Base-by-base conservation (phyloP, 1,140 invertebrate species). In the Physella acuta region DNA sequence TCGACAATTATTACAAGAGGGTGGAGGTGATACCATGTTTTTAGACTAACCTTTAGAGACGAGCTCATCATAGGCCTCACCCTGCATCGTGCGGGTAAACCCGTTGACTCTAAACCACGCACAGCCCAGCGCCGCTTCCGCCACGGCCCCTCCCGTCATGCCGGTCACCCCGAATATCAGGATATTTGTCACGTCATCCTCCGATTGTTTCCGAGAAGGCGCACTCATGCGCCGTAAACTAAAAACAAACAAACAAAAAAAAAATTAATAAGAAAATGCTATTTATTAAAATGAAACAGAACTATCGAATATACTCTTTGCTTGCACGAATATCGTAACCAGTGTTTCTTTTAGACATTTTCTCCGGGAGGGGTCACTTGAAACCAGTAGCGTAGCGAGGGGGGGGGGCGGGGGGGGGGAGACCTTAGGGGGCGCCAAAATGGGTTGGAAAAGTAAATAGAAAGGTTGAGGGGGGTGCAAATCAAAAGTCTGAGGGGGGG, bases 101-200 rank as follows among this genome's bases (percentile, higher is more conserved):
- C 59, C 59, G 20, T 24, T 61, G 59, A 61, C 59, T 11, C 37
- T 36, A 34, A 61, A 61, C 59, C 59, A 61, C 1, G 59, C 59
- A 61, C 59, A 61, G 26, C 59, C 59, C 24, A 61, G 5, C 1
- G 59, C 24, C n/a, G 59, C 59, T 4, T 61, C 59, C 4, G 37
- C 5, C 3, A 61, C 59, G 39, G 59, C 34, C 1, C 59, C 59
- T 1, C 59, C 59, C 26, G 59, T 61, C 34, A 39, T 61, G 2
- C 59, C 59, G 2, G 59, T 61, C 16, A 61, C 59, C 2, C 59
- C 59, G 28, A 61, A 61, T 2, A 61, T 61, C 17, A 61, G 59
- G 24, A 61, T 61, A 36, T 61, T 39, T 44, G 59, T 61, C 1
- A 61, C 26, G 2, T 61, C 59, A 61, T 61, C 59, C 26, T 34